Percentiles rank a stretch among this genome's conserved stretches.
phyloP scores from a whole-genome alignment of 2,888 invertebrate genomes.

The Petrolisthes cinctipes region DNA sequence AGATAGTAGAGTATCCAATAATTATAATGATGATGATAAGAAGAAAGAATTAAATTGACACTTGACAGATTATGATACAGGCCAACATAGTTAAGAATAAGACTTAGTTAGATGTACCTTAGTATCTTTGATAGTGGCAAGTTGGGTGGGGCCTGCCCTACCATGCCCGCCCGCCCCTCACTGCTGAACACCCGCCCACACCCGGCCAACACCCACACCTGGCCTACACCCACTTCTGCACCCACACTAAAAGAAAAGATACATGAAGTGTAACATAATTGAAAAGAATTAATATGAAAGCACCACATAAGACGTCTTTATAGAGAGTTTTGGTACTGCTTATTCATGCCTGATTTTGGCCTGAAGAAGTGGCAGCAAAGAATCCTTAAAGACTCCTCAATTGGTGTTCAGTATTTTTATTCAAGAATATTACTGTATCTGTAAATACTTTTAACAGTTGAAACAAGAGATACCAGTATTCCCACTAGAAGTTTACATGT shows the following conservation, averaged over 20 bases:
- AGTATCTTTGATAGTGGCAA: constrained; percentile 62
- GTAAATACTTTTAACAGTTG: background rate
- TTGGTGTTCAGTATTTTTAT: too few relatives aligned
- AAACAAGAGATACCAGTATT: constrained; percentile 8
- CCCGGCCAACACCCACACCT: constrained; percentile 41
- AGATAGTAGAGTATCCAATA: background rate
- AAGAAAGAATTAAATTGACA: background rate
- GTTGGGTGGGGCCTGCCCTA: constrained; percentile 56
- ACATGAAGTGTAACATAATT: background rate
- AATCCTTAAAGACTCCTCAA: too few relatives aligned
- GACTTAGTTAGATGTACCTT: constrained; percentile 60
- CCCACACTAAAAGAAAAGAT: background rate
- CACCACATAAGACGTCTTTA: too few relatives aligned
- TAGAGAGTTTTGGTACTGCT: too few relatives aligned
- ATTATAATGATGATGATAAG: background rate
- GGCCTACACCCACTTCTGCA: constrained; percentile 42
- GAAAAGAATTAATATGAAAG: background rate
- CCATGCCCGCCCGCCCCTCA: constrained; percentile 43
- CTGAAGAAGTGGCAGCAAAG: too few relatives aligned
- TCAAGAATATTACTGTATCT: background rate
- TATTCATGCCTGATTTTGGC: too few relatives aligned
- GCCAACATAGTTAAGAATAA: constrained; percentile 59
- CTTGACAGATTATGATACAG: constrained; percentile 39
- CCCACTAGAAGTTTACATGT: constrained; percentile 17
- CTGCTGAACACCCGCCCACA: constrained; percentile 49